phyloP scores from a whole-genome alignment of 2,113 vertebrate genomes.

The Chelonoidis abingdonii region DNA sequence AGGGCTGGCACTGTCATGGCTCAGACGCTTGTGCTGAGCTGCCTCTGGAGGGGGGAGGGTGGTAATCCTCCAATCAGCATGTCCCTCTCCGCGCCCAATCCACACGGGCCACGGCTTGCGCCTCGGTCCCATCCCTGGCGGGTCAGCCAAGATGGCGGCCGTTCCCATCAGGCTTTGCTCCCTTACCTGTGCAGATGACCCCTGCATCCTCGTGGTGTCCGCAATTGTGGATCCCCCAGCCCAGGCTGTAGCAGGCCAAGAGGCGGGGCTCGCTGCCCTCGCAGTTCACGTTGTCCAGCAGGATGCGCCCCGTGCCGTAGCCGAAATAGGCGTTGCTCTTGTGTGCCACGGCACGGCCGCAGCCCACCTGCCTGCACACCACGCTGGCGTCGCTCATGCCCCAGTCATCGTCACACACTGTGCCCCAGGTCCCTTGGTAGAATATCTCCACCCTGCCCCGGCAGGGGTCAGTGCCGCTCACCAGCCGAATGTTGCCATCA shows the following conservation, averaged over 20 bases:
- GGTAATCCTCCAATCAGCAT: neutral
- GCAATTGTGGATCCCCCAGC: constrained; percentile 97
- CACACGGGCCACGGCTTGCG: no score
- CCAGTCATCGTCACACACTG: constrained; percentile 97
- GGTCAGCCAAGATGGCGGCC: neutral
- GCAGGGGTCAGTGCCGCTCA: constrained; percentile 83
- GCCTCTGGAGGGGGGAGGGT: no score
- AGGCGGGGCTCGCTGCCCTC: constrained; percentile 84
- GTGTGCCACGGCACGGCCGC: constrained; percentile 83
- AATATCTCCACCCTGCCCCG: constrained; percentile 94
- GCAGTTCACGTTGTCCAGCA: constrained; percentile 95
- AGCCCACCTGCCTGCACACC: constrained; percentile 91
- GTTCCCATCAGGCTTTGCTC: neutral
- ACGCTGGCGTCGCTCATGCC: constrained; percentile 85
- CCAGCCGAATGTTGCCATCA: constrained; percentile 89
- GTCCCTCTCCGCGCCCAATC: no score
- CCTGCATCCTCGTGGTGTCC: constrained; percentile 96
- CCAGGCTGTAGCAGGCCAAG: constrained; percentile 86
- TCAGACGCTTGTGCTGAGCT: no score
- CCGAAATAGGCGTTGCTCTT: constrained; percentile 92
- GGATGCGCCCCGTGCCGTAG: constrained; percentile 89
- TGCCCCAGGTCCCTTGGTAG: constrained; percentile 91
- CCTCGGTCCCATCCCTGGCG: no score
- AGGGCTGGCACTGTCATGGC: no score
- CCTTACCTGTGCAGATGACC: constrained; percentile 87